Evolutionary conservation across 2,113 vertebrate genomes (phyloP), one percentile per base, ranked within the genome.

Genomic region (Patagioenas fasciata): DNA sequence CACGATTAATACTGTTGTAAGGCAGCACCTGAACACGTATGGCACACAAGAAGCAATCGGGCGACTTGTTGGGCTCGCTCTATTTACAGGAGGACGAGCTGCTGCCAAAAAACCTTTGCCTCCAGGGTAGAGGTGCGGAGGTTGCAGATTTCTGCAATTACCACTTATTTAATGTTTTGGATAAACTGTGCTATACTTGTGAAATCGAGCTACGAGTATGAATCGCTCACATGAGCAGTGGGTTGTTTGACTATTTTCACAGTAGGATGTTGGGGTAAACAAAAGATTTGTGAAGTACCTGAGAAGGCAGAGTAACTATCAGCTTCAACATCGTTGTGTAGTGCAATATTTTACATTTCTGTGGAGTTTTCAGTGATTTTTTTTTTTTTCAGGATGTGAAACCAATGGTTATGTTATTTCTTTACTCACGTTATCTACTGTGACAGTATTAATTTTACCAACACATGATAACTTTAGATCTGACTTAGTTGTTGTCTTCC

Each of bases 191-290:
- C 48, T 75, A 2, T 31, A 3, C 57, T 79, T 61, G 44, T 0
- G 1, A 77, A 85, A 57, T 61, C 40, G 15, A 62, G 36, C 57
- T 60, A 4, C 36, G 50, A 48, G 38, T 32, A 48, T 25, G n/a
- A 65, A 6, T 28, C 17, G 25, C 36, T 71, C 0, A 0, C 3
- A 9, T 36, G 88, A 82, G 69, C 3, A 0, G 26, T 34, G 36
- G 5, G 15, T 17, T 28, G 15, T 13, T n/a, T 60, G 42, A n/a
- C 31, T 32, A 2, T 18, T 83, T 15, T 15, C n/a, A 10, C 13
- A 21, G 62, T 21, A 56, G 32, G 61, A 19, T 53, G 10, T 15
- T 36, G 34, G 66, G 14, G 7, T 17, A 20, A 60, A 44, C 2
- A 28, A 4, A 29, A 71, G 31, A 15, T 25, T 58, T 72, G 42